A percentile compares a stretch with the other conserved stretches of the same genome.
Conservation (phyloP, 2,888 invertebrate genomes). For the Caenorhabditis sp. region DNA sequence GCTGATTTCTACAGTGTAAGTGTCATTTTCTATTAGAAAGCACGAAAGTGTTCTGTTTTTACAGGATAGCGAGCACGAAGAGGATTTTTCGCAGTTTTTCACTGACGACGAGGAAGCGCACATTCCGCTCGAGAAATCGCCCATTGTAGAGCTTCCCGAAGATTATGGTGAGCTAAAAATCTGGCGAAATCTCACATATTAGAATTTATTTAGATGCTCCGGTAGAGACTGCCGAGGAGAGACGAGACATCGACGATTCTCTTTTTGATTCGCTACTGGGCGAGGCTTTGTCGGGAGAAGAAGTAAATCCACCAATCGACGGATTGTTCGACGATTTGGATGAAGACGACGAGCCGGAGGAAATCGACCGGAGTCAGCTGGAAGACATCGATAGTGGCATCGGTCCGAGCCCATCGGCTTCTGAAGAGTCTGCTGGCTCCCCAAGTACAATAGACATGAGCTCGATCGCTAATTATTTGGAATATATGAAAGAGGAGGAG, state of each 20-base stretch:
- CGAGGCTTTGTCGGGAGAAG: slow-evolving; percentile 20
- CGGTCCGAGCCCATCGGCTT: slow-evolving; percentile 3
- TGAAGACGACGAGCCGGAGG: slow-evolving; percentile 5
- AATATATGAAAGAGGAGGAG: slow-evolving; percentile 33
- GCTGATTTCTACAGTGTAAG: slow-evolving; percentile 36
- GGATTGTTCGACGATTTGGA: slow-evolving; percentile 28
- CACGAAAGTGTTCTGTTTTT: neutral
- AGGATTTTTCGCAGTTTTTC: slow-evolving; percentile 26
- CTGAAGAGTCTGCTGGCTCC: neutral
- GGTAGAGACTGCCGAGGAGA: neutral
- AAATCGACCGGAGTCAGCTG: slow-evolving; percentile 1
- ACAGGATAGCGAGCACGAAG: slow-evolving; percentile 24
- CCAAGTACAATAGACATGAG: neutral
- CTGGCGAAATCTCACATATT: neutral
- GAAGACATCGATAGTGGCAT: slow-evolving; percentile 32
- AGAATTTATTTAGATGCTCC: no score
- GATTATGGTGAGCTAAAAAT: slow-evolving; percentile 5
- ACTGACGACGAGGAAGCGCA: slow-evolving; percentile 16
- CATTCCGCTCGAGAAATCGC: slow-evolving; percentile 1
- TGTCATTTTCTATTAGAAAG: neutral
- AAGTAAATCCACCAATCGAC: slow-evolving; percentile 5
- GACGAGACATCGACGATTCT: neutral
- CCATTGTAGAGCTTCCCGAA: neutral
- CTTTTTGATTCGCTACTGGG: slow-evolving; percentile 28
- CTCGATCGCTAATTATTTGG: slow-evolving; percentile 8